Percentiles rank a stretch among this genome's conserved stretches.
These are phyloP conservation scores for Drosophila kohkoa DNA, from an alignment of 1,140 invertebrate species.

Conservation along the genomic window DNA sequence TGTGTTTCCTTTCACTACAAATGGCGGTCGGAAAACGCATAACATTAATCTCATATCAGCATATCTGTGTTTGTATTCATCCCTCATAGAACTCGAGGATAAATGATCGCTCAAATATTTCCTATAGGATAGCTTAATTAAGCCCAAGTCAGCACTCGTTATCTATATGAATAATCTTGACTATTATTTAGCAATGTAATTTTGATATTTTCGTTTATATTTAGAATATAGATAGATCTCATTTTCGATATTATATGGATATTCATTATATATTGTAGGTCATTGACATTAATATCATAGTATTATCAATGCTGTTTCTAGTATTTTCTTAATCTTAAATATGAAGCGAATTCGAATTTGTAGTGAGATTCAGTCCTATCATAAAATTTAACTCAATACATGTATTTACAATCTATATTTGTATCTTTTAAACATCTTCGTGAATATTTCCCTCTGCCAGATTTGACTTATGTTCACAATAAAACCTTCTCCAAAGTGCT, in stretches of 20 bases:
- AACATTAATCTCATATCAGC: neutral
- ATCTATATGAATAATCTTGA: constrained; percentile 3
- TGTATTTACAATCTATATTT: neutral
- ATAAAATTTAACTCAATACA: too few species aligned
- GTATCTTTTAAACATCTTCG: neutral
- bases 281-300: neutral
- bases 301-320: neutral
- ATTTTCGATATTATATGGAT: too few species aligned
- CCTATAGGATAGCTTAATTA: neutral
- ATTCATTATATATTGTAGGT: too few species aligned
- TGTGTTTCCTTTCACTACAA: constrained; percentile 5
- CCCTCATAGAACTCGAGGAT: neutral
- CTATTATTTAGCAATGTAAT: neutral
- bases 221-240: neutral
- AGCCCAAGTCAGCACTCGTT: neutral
- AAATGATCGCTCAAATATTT: constrained; percentile 4
- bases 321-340: too few species aligned
- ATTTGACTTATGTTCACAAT: constrained; percentile 16
- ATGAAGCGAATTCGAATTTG: too few species aligned
- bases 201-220: neutral
- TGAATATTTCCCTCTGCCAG: neutral
- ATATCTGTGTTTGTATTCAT: neutral
- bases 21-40: neutral
- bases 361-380: too few species aligned
- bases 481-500: neutral